Conservation (phyloP, 2,888 invertebrate genomes). For the Orthosia cruda region DNA sequence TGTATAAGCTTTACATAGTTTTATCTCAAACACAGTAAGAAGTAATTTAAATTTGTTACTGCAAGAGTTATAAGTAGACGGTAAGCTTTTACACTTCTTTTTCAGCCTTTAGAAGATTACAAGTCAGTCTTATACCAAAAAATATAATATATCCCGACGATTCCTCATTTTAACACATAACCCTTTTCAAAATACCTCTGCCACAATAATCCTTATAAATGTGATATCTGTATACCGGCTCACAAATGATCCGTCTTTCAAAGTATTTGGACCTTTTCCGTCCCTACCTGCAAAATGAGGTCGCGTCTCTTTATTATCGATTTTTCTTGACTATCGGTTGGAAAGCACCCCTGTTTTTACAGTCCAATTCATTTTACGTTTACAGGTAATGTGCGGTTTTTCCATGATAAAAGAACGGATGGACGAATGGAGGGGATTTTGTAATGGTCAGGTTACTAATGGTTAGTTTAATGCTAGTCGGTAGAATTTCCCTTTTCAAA, state of each 20-base stretch:
- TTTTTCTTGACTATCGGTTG: conserved; percentile 61
- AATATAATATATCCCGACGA: conserved; percentile 4
- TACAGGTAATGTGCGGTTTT: conserved; percentile 42
- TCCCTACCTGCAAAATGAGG: conserved; percentile 60
- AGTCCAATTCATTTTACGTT: conserved; percentile 55
- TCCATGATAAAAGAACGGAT: conserved; percentile 10
- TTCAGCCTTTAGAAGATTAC: background rate
- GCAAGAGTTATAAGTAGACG: too few relatives aligned
- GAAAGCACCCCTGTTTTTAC: conserved; percentile 58
- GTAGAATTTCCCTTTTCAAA: background rate
- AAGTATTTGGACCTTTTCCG: conserved; percentile 48
- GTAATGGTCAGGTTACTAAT: conserved; percentile 5
- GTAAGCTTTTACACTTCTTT: too few relatives aligned
- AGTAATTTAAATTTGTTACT: too few relatives aligned
- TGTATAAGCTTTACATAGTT: too few relatives aligned
- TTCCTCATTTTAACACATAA: conserved; percentile 27
- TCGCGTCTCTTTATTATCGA: conserved; percentile 58
- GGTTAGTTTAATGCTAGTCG: background rate
- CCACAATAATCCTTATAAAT: conserved; percentile 50
- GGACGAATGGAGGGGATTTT: background rate
- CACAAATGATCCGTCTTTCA: conserved; percentile 56
- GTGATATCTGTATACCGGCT: conserved; percentile 31
- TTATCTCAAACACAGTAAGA: too few relatives aligned
- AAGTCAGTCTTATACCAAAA: background rate
- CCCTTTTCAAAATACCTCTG: conserved; percentile 45